Percentiles rank a stretch among this genome's conserved stretches.
These are phyloP conservation scores for Acanthisitta chloris DNA, from an alignment of 2,113 vertebrate genomes.

Conservation along the genomic window DNA sequence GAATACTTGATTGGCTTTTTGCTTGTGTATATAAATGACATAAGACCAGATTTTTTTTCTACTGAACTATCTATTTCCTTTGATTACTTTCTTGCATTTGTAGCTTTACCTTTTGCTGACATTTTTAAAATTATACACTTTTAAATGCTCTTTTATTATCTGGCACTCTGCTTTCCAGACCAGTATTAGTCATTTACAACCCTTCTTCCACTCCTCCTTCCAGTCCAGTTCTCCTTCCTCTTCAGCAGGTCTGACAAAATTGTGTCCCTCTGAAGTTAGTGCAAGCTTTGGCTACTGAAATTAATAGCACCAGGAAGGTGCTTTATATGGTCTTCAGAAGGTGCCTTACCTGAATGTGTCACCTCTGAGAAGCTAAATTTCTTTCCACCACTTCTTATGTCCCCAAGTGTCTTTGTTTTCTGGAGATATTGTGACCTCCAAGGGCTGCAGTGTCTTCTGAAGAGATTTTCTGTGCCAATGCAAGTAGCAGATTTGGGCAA, in stretches of 20 bases:
- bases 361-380: background rate
- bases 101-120: background rate
- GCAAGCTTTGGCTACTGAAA: background rate
- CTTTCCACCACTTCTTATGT: background rate
- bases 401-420: background rate
- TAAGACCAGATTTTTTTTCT: constrained; percentile 21
- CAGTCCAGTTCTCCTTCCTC: background rate
- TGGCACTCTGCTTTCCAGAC: background rate
- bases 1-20: constrained; percentile 44
- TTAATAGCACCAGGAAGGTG: background rate
- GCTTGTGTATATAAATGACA: constrained; percentile 47
- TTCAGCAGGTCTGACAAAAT: background rate
- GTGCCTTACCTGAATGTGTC: background rate
- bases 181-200: background rate
- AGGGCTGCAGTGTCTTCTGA: background rate
- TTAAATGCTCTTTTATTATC: background rate
- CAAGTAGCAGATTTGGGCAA: background rate
- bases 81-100: background rate
- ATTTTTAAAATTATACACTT: background rate
- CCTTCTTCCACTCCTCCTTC: background rate
- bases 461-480: background rate
- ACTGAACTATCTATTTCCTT: background rate
- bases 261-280: background rate
- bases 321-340: background rate
- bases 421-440: background rate